phyloP scores from a whole-genome alignment of 2,113 vertebrate species.

The Seriola dumerili region DNA sequence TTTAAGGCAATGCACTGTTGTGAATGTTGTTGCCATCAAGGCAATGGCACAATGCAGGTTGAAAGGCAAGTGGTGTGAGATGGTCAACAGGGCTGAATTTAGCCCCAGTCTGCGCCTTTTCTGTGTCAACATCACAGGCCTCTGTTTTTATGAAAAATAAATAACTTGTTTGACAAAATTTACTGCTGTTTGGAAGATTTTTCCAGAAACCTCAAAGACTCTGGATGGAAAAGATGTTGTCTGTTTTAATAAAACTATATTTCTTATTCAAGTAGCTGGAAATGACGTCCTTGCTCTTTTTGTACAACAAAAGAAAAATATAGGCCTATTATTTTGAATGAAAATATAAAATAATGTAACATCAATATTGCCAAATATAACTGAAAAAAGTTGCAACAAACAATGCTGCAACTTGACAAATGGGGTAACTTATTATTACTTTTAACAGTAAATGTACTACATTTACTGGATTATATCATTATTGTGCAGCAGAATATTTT shows the following conservation, averaged over 20 bases:
- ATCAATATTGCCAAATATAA: too few relatives aligned
- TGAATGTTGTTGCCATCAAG: conserved; percentile 47
- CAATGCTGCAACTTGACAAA: not conserved
- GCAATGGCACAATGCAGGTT: conserved; percentile 66
- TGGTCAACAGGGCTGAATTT: not conserved
- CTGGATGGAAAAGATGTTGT: not conserved
- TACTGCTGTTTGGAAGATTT: too few relatives aligned
- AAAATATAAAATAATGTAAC: not conserved
- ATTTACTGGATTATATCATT: too few relatives aligned
- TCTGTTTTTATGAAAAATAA: not conserved
- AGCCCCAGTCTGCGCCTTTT: not conserved
- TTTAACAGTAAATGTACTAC: too few relatives aligned
- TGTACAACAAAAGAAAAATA: not conserved
- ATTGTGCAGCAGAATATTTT: too few relatives aligned
- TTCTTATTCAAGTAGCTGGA: not conserved
- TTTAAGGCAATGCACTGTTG: conserved; percentile 69
- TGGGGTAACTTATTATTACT: not conserved
- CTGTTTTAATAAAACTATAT: not conserved
- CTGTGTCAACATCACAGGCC: not conserved
- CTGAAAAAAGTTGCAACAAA: not conserved
- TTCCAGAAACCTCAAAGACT: not conserved
- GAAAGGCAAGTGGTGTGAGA: conserved; percentile 73
- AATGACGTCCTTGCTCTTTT: not conserved
- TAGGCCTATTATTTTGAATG: not conserved
- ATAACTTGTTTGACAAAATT: not conserved